Evolutionary conservation across 2,797 vertebrate genomes (phyloP), one percentile per base, ranked within the genome.

Genomic region (Sebastiscus albofasciatus): DNA sequence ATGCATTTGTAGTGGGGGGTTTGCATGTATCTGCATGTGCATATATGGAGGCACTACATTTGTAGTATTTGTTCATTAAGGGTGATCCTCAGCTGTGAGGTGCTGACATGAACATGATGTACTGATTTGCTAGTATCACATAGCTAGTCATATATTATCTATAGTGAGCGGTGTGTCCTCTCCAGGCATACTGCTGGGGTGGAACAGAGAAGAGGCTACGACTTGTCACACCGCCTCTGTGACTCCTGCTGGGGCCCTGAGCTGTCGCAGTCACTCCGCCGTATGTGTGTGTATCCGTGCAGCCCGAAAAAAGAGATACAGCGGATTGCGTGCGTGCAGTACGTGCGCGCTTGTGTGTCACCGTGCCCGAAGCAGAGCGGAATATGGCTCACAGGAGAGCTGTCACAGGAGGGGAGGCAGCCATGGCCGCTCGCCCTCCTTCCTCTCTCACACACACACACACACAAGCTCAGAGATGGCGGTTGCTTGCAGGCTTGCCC

Each of bases 351-450:
- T 77, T 81, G 82, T 87, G 80, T 84, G 89, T 92, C 87, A 89
- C 70, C 5, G 72, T 64, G 79, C 88, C 80, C 7, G 6, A 26
- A 92, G 91, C 81, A 26, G 64, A 86, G 84, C n/a, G 2, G 81
- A 89, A 81, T 81, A 75, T 89, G 82, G 87, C 89, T 93, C 90
- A 82, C 74, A 80, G 86, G 84, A 87, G 86, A 87, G 87, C 86
- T 93, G 90, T 92, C 82, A 85, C 82, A 83, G 80, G 84, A 90
- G 69, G 82, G 76, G 77, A 90, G 81, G 79, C 83, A 82, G 85
- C 90, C 86, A 73, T 20, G 24, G 77, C 75, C 12, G 16, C 71
- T 82, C 72, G 2, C 75, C 81, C 82, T 82, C 59, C 26, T 75
- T 66, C 80, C 59, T 59, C 18, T 46, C 16, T 46, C 8, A 39